Base-by-base conservation (phyloP, 2,113 vertebrate genomes). In the Casuarius casuarius region DNA sequence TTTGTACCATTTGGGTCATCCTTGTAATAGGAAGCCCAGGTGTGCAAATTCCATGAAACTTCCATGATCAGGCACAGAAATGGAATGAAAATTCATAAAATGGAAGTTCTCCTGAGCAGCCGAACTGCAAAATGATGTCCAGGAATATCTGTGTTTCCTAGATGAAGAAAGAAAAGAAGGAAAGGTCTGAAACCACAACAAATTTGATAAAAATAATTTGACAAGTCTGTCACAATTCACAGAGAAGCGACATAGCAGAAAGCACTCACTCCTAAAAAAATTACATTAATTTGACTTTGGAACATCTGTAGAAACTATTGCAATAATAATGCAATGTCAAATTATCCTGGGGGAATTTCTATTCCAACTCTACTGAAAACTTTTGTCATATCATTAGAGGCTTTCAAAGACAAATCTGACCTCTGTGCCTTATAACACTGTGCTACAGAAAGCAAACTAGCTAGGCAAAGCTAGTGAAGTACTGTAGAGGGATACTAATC, bases 321-420 rank as follows among this genome's bases (percentile, higher is more conserved):
- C 54, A 95, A 87, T 90, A 92, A 95, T 94, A 95, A 94, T n/a
- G 52, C 80, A 93, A 92, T 92, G 87, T 92, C 90, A 90, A 74
- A 92, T 90, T 94, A 67, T 95, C 82, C 90, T 90, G 44, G 22
- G 85, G 92, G 81, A 91, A 96, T 96, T 89, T 96, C 83, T 94
- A 11, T 95, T 93, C 78, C 68, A 87, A 54, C 29, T 93, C 67
- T 0, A 80, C 66, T 92, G 91, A 92, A 96, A 94, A 94, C 19
- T 96, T 90, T 63, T 94, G 87, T 94, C 92, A 96, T 63, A 94
- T 81, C 70, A 93, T 91, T 96, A 90, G 59, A 95, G 56, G 23
- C 10, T 87, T 92, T 94, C 75, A 90, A 84, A 95, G 63, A 67
- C 76, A 94, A 96, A 80, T 75, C 71, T 92, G 92, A 92, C 87